These are phyloP conservation scores for Gymnopithys bicolor DNA, from an alignment of 2,797 vertebrate genomes.

Conservation along the genomic window DNA sequence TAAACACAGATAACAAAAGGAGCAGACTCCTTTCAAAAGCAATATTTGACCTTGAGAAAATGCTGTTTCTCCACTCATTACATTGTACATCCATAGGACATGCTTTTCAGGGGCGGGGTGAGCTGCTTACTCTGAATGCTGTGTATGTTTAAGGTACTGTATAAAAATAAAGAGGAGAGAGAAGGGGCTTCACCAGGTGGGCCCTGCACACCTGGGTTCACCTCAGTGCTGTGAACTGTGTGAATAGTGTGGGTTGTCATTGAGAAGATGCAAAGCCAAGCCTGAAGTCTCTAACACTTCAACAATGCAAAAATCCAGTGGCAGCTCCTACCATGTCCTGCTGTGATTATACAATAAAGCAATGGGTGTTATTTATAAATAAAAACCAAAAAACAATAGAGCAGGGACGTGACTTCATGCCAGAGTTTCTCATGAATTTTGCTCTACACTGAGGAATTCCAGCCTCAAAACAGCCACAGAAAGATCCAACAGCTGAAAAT, in stretches of 20 bases:
- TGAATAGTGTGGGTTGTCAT: not conserved
- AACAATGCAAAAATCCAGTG: not conserved
- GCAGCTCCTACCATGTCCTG: not conserved
- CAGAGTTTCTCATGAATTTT: not conserved
- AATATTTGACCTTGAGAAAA: not conserved
- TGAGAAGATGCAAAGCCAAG: not conserved
- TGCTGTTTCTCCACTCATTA: not conserved
- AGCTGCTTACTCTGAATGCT: not conserved
- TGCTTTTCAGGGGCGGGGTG: not conserved
- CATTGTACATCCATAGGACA: not conserved
- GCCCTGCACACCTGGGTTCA: not conserved
- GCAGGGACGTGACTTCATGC: not conserved
- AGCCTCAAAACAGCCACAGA: not conserved
- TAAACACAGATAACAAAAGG: not conserved
- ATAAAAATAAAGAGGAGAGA: not conserved
- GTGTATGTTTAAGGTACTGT: not conserved
- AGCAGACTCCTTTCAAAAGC: not conserved
- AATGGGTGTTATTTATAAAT: not conserved
- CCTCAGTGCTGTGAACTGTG: not conserved
- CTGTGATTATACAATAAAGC: not conserved
- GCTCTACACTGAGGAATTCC: not conserved
- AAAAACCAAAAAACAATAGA: not conserved
- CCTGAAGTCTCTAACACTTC: not conserved
- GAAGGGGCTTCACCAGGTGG: not conserved
- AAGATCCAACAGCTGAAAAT: not conserved